phyloP scores from a whole-genome alignment of 2,888 invertebrate genomes.

The Leptopterna dolabrata region DNA sequence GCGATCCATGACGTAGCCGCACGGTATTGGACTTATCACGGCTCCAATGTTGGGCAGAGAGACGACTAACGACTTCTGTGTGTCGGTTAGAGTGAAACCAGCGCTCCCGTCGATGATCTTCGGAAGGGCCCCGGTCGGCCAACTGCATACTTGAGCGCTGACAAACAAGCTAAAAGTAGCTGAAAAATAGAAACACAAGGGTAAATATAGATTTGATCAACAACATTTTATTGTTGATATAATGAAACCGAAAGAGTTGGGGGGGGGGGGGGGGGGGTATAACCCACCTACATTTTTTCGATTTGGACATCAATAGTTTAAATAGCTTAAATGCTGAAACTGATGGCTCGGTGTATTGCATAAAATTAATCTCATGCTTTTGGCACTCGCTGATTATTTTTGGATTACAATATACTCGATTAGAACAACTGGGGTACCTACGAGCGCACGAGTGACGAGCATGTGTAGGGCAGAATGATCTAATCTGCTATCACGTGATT shows the following conservation, averaged over 20 bases:
- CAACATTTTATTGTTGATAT: too few relatives aligned
- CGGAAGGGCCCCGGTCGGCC: slow-evolving; percentile 60
- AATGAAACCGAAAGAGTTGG: too few relatives aligned
- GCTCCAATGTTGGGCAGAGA: slow-evolving; percentile 61
- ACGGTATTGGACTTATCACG: slow-evolving; percentile 64
- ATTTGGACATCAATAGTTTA: not conserved
- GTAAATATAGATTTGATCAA: too few relatives aligned
- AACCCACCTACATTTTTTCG: too few relatives aligned
- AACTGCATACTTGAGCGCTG: slow-evolving; percentile 57
- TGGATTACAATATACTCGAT: too few relatives aligned
- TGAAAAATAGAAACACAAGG: not conserved
- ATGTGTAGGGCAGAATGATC: too few relatives aligned
- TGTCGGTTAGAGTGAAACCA: slow-evolving; percentile 54
- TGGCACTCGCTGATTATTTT: too few relatives aligned
- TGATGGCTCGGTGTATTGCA: not conserved
- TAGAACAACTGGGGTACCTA: too few relatives aligned
- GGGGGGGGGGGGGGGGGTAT: too few relatives aligned
- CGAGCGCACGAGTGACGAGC: too few relatives aligned
- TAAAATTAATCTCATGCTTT: too few relatives aligned
- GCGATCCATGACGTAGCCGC: slow-evolving; percentile 71
- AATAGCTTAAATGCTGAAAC: not conserved
- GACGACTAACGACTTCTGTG: slow-evolving; percentile 60
- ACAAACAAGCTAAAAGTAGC: slow-evolving; percentile 51
- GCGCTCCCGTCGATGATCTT: slow-evolving; percentile 57
- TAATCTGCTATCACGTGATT: too few relatives aligned